Evolutionary conservation across 2,113 vertebrate species (phyloP).

Genomic region (Oreochromis aureus): DNA sequence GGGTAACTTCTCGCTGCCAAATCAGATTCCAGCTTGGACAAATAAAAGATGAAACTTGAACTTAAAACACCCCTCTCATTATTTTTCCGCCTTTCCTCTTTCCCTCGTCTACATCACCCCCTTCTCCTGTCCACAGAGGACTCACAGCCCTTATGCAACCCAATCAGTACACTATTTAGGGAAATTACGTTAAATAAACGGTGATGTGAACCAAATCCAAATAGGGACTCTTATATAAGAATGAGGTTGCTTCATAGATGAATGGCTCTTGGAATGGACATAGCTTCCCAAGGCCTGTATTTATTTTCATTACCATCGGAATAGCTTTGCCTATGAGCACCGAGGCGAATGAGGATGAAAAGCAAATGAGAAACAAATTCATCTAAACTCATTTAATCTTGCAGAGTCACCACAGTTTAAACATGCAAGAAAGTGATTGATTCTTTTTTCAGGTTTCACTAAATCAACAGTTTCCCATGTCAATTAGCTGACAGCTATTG

Average conservation of each 20-base stretch:
- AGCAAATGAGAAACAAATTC: conserved; percentile 6
- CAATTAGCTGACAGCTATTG: background rate
- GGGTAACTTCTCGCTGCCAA: background rate
- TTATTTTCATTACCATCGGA: conserved; percentile 81
- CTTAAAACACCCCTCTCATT: background rate
- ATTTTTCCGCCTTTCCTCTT: background rate
- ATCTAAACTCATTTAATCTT: background rate
- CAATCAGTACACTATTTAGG: conserved; percentile 62
- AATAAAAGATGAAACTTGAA: background rate
- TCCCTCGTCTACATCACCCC: background rate
- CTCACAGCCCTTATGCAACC: conserved; percentile 57
- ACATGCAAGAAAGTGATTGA: background rate
- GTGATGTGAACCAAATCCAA: conserved; percentile 62
- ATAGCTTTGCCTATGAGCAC: conserved; percentile 66
- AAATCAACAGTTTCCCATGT: conserved; percentile 12
- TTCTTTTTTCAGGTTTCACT: background rate
- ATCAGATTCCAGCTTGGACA: background rate
- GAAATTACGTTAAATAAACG: conserved; percentile 67
- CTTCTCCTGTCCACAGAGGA: background rate
- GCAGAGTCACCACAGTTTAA: background rate
- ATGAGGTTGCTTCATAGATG: conserved; percentile 64
- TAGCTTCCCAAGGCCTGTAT: conserved; percentile 79
- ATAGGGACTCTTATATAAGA: conserved; percentile 65
- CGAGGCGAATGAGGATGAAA: conserved; percentile 20
- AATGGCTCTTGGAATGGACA: conserved; percentile 66